Evolutionary conservation across 2,888 invertebrate species (phyloP).

Genomic region (Dicyrtomina minuta): DNA sequence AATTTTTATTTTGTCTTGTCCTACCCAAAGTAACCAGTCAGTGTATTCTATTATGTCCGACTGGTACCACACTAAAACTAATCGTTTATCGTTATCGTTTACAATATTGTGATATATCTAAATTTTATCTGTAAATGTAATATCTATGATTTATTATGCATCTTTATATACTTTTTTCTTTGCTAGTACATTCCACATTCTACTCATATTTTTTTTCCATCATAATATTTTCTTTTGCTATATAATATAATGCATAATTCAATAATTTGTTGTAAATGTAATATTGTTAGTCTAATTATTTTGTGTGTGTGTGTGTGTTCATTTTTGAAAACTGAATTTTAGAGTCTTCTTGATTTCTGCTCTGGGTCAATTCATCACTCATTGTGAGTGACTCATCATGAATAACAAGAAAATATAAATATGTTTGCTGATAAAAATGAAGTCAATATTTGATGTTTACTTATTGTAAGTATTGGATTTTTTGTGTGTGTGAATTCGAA

Average conservation of each 20-base stretch:
- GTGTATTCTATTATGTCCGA: neutral
- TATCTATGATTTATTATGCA: neutral
- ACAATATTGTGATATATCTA: no score
- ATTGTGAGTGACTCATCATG: constrained; percentile 12
- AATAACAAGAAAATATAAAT: neutral
- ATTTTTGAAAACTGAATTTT: no score
- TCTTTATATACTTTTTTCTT: neutral
- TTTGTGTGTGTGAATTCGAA: neutral
- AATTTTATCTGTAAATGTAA: neutral
- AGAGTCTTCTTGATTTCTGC: neutral
- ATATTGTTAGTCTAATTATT: no score
- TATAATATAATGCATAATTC: neutral
- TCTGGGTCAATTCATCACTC: constrained; percentile 19
- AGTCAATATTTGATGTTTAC: constrained; percentile 4
- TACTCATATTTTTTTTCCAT: neutral
- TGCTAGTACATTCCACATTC: neutral
- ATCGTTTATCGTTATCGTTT: no score
- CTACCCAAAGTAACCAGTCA: neutral
- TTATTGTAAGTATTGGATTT: neutral
- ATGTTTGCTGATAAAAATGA: neutral
- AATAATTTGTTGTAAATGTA: no score
- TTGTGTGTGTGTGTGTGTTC: no score
- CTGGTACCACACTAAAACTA: neutral
- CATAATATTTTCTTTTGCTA: neutral
- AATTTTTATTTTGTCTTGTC: no score